phyloP scores from a whole-genome alignment of 2,888 invertebrate genomes.

The Buathra laborator region DNA sequence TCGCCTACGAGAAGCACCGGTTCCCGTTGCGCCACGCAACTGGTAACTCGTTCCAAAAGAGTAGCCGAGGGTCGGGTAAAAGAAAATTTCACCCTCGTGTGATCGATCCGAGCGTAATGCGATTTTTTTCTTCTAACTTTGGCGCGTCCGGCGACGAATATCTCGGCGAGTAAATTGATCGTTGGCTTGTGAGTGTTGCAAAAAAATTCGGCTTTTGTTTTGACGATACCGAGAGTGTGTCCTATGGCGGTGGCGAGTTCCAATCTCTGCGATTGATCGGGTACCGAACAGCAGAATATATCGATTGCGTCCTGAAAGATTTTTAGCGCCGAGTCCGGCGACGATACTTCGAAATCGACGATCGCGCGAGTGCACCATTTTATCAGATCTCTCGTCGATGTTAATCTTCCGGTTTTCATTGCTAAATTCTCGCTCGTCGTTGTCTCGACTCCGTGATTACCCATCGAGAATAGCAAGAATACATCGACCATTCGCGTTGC shows the following conservation, averaged over 20 bases:
- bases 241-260: conserved; percentile 91
- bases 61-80: conserved; percentile 93
- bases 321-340: conserved; percentile 89
- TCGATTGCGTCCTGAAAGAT: conserved; percentile 96
- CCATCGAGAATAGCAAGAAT: conserved; percentile 92
- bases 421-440: conserved; percentile 80
- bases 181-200: conserved; percentile 92
- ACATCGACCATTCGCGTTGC: conserved; percentile 93
- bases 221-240: conserved; percentile 92
- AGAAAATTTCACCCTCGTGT: conserved; percentile 88
- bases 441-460: conserved; percentile 87
- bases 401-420: conserved; percentile 88
- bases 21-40: conserved; percentile 93
- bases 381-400: conserved; percentile 95
- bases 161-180: conserved; percentile 87
- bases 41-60: conserved; percentile 95
- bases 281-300: conserved; percentile 94
- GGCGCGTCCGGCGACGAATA: conserved; percentile 91
- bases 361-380: conserved; percentile 95
- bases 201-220: conserved; percentile 93
- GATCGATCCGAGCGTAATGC: conserved; percentile 80
- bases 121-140: conserved; percentile 76
- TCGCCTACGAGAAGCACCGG: conserved; percentile 98
- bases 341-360: conserved; percentile 91
- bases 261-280: conserved; percentile 87